Evolutionary conservation across 2,888 invertebrate species (phyloP), one percentile per base, ranked within the genome.

Genomic region (Limnephilus rhombicus): DNA sequence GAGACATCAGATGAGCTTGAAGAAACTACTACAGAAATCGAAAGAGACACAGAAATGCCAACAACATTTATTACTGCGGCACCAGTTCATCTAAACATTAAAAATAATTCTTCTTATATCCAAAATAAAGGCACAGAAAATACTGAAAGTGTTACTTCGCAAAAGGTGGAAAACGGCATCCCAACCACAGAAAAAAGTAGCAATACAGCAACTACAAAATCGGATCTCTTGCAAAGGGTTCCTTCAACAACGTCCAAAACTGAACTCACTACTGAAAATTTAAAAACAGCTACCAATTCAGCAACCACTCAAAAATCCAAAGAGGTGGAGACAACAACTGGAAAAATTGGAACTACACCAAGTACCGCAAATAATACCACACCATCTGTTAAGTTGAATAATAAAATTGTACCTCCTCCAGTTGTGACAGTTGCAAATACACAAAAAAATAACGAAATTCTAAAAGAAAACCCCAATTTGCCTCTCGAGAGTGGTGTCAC

Each of bases 21-120:
- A 15, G 34, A 53, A 53, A 53, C 87, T 29, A 87, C 87, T 31
- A 68, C 87, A 87, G 87, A 86, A 86, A 29, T n/a, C 37, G 41
- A 45, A 29, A 86, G 45, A 86, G 49, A 87, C 29, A 87, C 13
- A 53, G 86, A 86, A 86, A 31, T 53, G 29, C n/a, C 31, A 87
- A 87, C n/a, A 86, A 12, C 83, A 83, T 3, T 37, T 11, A 34
- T 41, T 34, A 37, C 83, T 34, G 18, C 37, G 7, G 37, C 34
- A 83, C 83, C 37, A 24, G 18, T 83, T 34, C 7, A 83, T 18
- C 9, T 1, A 53, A 53, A 53, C 53, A 53, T 53, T 53, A 53
- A 53, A 53, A 4, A 53, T 53, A 18, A 18, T 53, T 53, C 53
- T 53, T 15, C 53, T 53, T 18, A 5, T 18, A 53, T 53, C 18